Conservation (phyloP, 2,888 invertebrate species). For the Drymonia ruficornis region DNA sequence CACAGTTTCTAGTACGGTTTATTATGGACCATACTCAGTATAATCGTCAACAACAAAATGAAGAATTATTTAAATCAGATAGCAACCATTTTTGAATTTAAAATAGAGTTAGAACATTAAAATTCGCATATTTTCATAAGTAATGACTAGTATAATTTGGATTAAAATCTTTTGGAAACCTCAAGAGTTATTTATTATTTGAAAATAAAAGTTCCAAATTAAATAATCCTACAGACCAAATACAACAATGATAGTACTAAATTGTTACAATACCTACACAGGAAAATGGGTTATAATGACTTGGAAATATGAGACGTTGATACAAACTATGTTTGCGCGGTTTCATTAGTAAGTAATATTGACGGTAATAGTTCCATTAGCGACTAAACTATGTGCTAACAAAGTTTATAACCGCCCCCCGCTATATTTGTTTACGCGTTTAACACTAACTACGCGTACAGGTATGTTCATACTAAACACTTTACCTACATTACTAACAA, state of each 20-base stretch:
- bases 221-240: neutral
- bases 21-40: too few relatives aligned
- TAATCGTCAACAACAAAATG: neutral
- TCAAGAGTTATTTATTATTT: too few relatives aligned
- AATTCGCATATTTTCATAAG: neutral
- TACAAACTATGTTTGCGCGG: conserved; percentile 5
- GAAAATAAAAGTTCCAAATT: too few relatives aligned
- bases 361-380: conserved; percentile 33
- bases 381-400: conserved; percentile 30
- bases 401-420: conserved; percentile 23
- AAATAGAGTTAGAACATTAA: neutral
- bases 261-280: neutral
- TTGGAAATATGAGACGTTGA: conserved; percentile 7
- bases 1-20: too few relatives aligned
- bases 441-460: conserved; percentile 21
- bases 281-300: conserved; percentile 3
- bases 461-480: neutral
- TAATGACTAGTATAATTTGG: neutral
- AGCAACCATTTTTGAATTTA: neutral
- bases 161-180: neutral
- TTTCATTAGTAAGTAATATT: conserved; percentile 31
- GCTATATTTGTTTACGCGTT: conserved; percentile 27
- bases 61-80: neutral
- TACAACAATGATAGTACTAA: neutral
- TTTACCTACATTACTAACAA: neutral